phyloP scores from a whole-genome alignment of 1,140 invertebrate genomes.

The Pseudomyrmex pallidus region DNA sequence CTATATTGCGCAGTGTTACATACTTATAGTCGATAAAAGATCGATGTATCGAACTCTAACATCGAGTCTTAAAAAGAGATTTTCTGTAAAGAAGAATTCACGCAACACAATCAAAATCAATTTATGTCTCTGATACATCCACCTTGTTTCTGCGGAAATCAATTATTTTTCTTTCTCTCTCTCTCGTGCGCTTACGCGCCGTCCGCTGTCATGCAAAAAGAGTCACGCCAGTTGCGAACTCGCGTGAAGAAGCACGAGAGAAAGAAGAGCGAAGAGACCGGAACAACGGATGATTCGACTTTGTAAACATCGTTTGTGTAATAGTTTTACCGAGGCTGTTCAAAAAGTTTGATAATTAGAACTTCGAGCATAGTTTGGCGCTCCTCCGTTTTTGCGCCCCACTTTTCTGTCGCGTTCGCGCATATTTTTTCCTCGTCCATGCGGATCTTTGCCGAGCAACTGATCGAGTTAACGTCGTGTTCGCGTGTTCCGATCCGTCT shows the following conservation, averaged over 20 bases:
- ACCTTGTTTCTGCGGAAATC: constrained; percentile 15
- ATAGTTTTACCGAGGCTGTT: constrained; percentile 60
- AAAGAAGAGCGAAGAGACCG: background rate
- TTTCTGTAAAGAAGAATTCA: constrained; percentile 16
- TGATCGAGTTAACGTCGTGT: background rate
- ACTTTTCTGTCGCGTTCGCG: constrained; percentile 26
- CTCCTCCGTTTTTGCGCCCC: constrained; percentile 31
- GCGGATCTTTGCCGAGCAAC: background rate
- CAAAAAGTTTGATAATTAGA: constrained; percentile 68
- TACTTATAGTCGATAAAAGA: no score
- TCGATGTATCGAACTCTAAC: no score
- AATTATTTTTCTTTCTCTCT: constrained; percentile 45
- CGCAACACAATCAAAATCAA: constrained; percentile 32
- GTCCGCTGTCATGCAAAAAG: constrained; percentile 48
- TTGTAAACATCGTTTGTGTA: constrained; percentile 68
- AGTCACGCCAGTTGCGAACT: constrained; percentile 56
- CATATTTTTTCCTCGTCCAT: constrained; percentile 21
- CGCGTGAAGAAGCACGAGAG: constrained; percentile 31
- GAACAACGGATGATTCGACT: constrained; percentile 46
- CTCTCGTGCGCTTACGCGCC: constrained; percentile 21
- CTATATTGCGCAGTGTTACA: no score
- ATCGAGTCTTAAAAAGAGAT: background rate
- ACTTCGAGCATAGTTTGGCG: constrained; percentile 64
- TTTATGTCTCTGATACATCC: constrained; percentile 14
- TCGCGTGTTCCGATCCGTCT: background rate